Conservation (phyloP, 2,888 invertebrate species). For the Pardosa pseudoannulata region DNA sequence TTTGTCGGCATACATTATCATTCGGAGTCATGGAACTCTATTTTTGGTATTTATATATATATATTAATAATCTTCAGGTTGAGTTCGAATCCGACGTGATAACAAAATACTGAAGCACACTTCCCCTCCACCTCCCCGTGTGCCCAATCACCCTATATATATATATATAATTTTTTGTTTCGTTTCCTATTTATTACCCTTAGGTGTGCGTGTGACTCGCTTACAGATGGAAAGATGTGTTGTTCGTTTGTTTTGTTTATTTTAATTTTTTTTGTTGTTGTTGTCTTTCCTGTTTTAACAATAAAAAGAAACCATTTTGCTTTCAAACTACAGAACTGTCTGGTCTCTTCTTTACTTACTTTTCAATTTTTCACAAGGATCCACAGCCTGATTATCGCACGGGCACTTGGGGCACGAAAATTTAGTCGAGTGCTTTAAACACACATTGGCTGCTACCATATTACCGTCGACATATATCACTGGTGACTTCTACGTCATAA, state of each 20-base stretch:
- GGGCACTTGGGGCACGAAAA: no score
- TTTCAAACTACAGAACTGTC: no score
- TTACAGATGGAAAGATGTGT: constrained; percentile 45
- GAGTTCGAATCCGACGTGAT: constrained; percentile 62
- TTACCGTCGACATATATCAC: no score
- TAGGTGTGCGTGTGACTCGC: constrained; percentile 70
- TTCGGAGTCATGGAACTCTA: constrained; percentile 35
- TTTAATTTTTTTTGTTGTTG: no score
- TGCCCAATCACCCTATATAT: constrained; percentile 2
- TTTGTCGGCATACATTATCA: not conserved
- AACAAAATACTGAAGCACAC: constrained; percentile 41
- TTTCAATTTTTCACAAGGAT: no score
- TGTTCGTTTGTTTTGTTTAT: no score
- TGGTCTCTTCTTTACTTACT: not conserved
- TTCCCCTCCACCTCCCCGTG: constrained; percentile 8
- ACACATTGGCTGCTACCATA: no score
- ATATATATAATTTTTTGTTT: constrained; percentile 28
- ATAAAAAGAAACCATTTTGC: constrained; percentile 71
- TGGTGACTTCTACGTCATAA: no score
- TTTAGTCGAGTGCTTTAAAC: no score
- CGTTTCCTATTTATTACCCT: constrained; percentile 64
- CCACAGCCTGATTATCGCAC: no score
- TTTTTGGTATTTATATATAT: constrained; percentile 73
- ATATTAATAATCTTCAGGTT: constrained; percentile 56
- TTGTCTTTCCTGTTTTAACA: constrained; percentile 67